Evolutionary conservation across 2,888 invertebrate genomes (phyloP).

Genomic region (Microplitis manilae): DNA sequence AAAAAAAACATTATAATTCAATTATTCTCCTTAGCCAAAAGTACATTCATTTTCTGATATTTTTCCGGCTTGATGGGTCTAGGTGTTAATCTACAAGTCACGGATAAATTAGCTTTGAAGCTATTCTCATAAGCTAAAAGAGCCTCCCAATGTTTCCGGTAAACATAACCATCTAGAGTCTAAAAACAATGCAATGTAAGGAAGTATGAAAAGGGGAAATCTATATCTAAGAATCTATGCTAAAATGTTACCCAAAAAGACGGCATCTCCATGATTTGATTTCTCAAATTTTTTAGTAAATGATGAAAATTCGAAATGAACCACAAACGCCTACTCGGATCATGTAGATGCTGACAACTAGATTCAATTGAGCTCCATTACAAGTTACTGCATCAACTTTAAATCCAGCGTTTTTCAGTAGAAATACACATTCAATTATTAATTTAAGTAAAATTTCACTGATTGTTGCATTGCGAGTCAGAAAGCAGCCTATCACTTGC

Average conservation of each 20-base stretch:
- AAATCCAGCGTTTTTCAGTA: slow-evolving; percentile 51
- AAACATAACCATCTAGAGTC: slow-evolving; percentile 45
- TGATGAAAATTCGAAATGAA: slow-evolving; percentile 56
- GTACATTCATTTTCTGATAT: slow-evolving; percentile 45
- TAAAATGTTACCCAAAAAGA: slow-evolving; percentile 41
- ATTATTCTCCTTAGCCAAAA: slow-evolving; percentile 37
- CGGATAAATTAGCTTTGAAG: slow-evolving; percentile 21
- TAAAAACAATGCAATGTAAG: slow-evolving; percentile 6
- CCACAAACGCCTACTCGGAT: slow-evolving; percentile 48
- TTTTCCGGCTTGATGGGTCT: slow-evolving; percentile 38
- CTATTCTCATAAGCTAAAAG: slow-evolving; percentile 30
- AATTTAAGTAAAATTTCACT: slow-evolving; percentile 52
- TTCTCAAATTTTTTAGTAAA: slow-evolving; percentile 52
- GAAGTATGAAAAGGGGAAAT: too few species aligned
- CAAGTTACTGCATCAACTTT: slow-evolving; percentile 52
- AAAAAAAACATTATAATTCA: too few species aligned
- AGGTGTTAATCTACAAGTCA: slow-evolving; percentile 37
- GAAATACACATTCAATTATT: slow-evolving; percentile 54
- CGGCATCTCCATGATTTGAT: slow-evolving; percentile 43
- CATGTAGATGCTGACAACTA: slow-evolving; percentile 52
- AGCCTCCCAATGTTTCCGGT: slow-evolving; percentile 37
- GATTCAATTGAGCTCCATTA: slow-evolving; percentile 57
- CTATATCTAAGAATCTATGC: too few species aligned
- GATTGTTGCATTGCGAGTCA: slow-evolving; percentile 45
- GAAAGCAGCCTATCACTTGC: slow-evolving; percentile 47